Conservation (phyloP, 2,888 invertebrate species). For the Podotricha telesiphe region DNA sequence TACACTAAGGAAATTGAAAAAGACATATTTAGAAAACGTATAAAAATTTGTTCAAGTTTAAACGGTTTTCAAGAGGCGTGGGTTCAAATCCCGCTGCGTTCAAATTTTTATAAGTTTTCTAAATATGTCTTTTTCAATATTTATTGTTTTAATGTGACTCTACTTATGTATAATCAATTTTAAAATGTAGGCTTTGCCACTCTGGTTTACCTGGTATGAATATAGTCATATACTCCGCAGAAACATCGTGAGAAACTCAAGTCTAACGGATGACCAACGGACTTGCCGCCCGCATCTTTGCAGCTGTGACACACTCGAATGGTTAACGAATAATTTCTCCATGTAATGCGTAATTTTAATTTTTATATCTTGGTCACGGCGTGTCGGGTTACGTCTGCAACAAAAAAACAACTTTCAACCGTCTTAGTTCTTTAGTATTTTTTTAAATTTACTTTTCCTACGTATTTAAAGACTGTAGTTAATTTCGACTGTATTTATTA, state of each 20-base stretch:
- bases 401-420: slow-evolving; percentile 18
- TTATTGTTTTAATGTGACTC: too few species aligned
- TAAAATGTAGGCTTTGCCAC: background rate
- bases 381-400: slow-evolving; percentile 18
- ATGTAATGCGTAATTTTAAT: slow-evolving; percentile 28
- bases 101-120: too few species aligned
- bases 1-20: too few species aligned
- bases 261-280: slow-evolving; percentile 16
- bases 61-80: too few species aligned
- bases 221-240: background rate
- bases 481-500: background rate
- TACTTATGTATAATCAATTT: background rate
- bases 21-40: too few species aligned
- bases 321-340: slow-evolving; percentile 24
- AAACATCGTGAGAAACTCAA: slow-evolving; percentile 20
- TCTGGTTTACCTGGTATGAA: background rate
- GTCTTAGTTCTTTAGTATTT: slow-evolving; percentile 1
- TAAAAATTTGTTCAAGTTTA: too few species aligned
- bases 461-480: background rate
- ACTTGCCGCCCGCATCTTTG: slow-evolving; percentile 20
- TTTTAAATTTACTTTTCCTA: background rate
- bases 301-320: slow-evolving; percentile 27
- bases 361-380: slow-evolving; percentile 23
- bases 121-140: too few species aligned
- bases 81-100: too few species aligned